Conservation (phyloP, 2,888 invertebrate species). For the Leptinotarsa haldemani region DNA sequence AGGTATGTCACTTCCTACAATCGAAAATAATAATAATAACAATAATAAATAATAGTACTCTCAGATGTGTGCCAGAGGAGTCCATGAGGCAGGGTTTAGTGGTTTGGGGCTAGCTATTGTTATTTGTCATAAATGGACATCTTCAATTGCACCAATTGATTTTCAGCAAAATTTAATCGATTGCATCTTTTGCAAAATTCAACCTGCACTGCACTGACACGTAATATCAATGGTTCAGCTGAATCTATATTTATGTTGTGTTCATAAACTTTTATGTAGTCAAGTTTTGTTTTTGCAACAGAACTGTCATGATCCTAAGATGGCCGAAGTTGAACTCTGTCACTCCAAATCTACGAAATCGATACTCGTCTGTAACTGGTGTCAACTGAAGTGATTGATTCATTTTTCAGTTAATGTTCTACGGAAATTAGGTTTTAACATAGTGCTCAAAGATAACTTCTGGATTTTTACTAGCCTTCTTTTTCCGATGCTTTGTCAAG, state of each 20-base stretch:
- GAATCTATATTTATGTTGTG: neutral
- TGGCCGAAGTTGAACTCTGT: slow-evolving; percentile 59
- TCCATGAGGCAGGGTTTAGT: too few species aligned
- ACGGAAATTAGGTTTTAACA: neutral
- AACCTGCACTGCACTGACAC: neutral
- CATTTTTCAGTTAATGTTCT: neutral
- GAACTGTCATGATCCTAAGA: slow-evolving; percentile 59
- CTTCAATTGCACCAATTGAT: too few species aligned
- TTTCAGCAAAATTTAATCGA: too few species aligned
- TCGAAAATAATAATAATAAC: too few species aligned
- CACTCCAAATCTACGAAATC: slow-evolving; percentile 50
- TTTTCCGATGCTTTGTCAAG: neutral
- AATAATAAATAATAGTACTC: too few species aligned
- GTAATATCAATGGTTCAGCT: neutral
- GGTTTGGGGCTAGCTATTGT: too few species aligned
- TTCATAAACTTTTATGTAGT: neutral
- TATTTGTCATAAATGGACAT: too few species aligned
- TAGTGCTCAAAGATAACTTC: slow-evolving; percentile 4
- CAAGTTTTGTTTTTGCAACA: slow-evolving; percentile 54
- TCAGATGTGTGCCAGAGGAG: too few species aligned
- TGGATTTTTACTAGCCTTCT: neutral
- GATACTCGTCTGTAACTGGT: slow-evolving; percentile 14
- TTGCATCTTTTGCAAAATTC: neutral
- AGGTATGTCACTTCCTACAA: too few species aligned
- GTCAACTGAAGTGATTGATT: slow-evolving; percentile 11